Evolutionary conservation across 2,888 invertebrate species (phyloP), one percentile per base, ranked within the genome.

Genomic region (Xestia ashworthii): DNA sequence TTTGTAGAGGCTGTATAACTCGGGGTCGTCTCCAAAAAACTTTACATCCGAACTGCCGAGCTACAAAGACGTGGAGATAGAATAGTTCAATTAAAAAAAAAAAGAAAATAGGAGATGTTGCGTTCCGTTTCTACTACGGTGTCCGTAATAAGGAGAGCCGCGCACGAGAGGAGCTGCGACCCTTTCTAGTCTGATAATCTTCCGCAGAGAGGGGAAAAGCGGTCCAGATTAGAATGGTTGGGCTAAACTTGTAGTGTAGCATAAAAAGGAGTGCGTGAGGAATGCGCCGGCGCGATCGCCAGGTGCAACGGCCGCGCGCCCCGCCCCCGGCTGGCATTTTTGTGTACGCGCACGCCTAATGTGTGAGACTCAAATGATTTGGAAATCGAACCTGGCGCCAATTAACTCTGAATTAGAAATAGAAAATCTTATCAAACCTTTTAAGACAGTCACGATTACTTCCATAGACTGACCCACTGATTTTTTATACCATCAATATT

Each of bases 201-300:
- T 86, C 78, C 66, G 79, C 81, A 65, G 82, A 88, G 89, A 87
- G 90, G 89, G 90, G 88, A 78, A 88, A 75, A 85, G 87, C 80
- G 85, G 92, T 76, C 91, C 94, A 91, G 89, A 87, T 90, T 92
- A 93, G 87, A 91, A 83, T 92, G 95, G 95, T 91, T 90, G 93
- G 92, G 89, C 91, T 94, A 92, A 92, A 92, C 92, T 94, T 90
- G 94, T 93, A 93, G 93, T 93, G 93, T 93, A 93, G 93, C 92
- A 95, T 95, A 95, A 96, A 95, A 96, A 95, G 95, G 95, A 95
- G 96, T 96, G 96, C 94, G 95, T 96, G 94, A 94, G 95, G 96
- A 96, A 96, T 96, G 96, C 94, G 95, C 93, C 92, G 93, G 90
- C 92, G 91, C 92, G 93, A 92, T 92, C 92, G 94, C 93, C 96